Conservation (phyloP, 92 coral and sea anemone genomes). For the Porites lobata region DNA sequence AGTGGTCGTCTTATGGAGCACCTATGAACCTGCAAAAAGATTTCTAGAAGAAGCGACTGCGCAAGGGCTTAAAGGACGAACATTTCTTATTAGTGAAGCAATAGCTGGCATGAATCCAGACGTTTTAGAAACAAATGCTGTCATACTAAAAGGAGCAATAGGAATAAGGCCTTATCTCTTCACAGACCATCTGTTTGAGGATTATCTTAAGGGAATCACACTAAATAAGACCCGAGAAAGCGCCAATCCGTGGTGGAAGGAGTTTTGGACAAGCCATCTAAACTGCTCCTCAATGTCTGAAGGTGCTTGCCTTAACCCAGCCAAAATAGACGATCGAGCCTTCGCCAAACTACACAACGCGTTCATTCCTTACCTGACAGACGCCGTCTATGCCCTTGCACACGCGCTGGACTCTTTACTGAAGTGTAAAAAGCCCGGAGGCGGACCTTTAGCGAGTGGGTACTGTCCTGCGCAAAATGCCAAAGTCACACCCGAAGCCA, state of each 20-base stretch:
- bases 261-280: no score
- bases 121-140: slow-evolving; percentile 58
- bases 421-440: no score
- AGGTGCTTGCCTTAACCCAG: slow-evolving; percentile 29
- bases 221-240: slow-evolving; percentile 25
- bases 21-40: slow-evolving; percentile 81
- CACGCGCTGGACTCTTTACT: slow-evolving; percentile 62
- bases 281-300: slow-evolving; percentile 8
- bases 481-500: no score
- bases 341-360: slow-evolving; percentile 67
- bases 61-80: slow-evolving; percentile 76
- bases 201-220: slow-evolving; percentile 59
- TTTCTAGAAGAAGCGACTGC: slow-evolving; percentile 78
- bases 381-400: slow-evolving; percentile 81
- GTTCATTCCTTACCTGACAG: slow-evolving; percentile 77
- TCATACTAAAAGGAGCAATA: slow-evolving; percentile 69
- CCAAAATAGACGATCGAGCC: slow-evolving; percentile 27
- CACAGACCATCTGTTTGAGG: slow-evolving; percentile 44
- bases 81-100: slow-evolving; percentile 84
- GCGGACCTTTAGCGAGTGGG: no score
- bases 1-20: slow-evolving; percentile 85
- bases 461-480: no score
- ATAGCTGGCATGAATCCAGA: slow-evolving; percentile 72
- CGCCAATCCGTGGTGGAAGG: slow-evolving; percentile 80
- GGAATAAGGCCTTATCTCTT: slow-evolving; percentile 73